A percentile compares a stretch with the other conserved stretches of the same genome.
phyloP scores from a whole-genome alignment of 30 jellyfish, hydroid and myxozoan species.

The Aurelia sp. region DNA sequence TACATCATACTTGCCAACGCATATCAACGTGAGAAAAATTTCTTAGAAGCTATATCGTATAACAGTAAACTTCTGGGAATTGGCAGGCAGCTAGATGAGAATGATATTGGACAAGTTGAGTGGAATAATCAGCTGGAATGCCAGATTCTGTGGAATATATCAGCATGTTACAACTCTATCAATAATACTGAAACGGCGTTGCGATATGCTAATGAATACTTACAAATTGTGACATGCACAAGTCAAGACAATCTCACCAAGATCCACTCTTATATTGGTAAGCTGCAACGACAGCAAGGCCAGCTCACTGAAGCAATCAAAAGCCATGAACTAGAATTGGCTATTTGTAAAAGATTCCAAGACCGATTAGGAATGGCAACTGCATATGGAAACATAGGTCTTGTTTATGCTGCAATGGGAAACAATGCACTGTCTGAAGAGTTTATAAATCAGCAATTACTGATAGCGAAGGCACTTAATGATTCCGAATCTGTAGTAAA shows the following conservation, averaged over 20 bases:
- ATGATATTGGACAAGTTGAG: conserved; percentile 6
- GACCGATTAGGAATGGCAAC: conserved; percentile 60
- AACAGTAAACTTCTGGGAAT: conserved; percentile 35
- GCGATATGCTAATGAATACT: conserved; percentile 61
- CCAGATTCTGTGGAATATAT: conserved; percentile 51
- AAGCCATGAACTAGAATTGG: conserved; percentile 56
- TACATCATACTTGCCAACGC: conserved; percentile 62
- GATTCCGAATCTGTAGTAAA: conserved; percentile 23
- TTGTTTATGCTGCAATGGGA: conserved; percentile 56
- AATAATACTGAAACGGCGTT: conserved; percentile 26
- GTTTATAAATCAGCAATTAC: conserved; percentile 36
- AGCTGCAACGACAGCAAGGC: conserved; percentile 2
- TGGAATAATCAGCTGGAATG: conserved; percentile 70
- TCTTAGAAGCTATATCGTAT: conserved; percentile 21
- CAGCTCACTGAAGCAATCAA: conserved; percentile 32
- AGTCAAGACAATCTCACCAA: conserved; percentile 55
- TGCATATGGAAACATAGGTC: conserved; percentile 72
- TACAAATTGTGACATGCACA: conserved; percentile 11
- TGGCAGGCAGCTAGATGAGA: conserved; percentile 26
- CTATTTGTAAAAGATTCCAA: conserved; percentile 49
- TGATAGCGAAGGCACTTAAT: conserved; percentile 36
- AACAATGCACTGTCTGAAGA: conserved; percentile 13
- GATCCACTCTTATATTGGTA: conserved; percentile 34
- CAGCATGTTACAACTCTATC: conserved; percentile 50
- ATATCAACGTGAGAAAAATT: conserved; percentile 16